A percentile compares a stretch with the other conserved stretches of the same genome.
Evolutionary conservation across 1,140 invertebrate species (phyloP).

Genomic region (Asbolus verrucosus): DNA sequence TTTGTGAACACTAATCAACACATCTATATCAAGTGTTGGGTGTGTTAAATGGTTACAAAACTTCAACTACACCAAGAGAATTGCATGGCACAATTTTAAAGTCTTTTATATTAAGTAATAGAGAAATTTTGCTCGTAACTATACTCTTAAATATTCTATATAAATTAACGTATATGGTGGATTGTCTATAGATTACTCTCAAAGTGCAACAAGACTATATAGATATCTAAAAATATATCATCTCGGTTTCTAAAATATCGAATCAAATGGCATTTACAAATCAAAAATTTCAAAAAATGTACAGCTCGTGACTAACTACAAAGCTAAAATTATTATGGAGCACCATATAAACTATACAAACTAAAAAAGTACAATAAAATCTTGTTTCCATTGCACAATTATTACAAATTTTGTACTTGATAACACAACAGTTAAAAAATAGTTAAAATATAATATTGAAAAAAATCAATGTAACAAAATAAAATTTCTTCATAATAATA

Average conservation of each 20-base stretch:
- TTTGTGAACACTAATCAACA: conserved; percentile 44
- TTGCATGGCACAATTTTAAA: conserved; percentile 40
- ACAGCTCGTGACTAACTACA: conserved; percentile 14
- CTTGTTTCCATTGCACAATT: conserved; percentile 33
- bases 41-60: conserved; percentile 8
- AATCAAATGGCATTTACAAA: conserved; percentile 4
- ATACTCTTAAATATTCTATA: conserved; percentile 33
- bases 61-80: conserved; percentile 38
- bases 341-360: conserved; percentile 28
- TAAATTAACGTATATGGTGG: conserved; percentile 31
- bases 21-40: conserved; percentile 27
- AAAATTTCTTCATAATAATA: conserved; percentile 14
- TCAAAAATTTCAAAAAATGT: conserved; percentile 30
- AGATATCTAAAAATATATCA: conserved; percentile 40
- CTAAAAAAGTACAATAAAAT: conserved; percentile 33
- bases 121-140: conserved; percentile 30
- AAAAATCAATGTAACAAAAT: background rate
- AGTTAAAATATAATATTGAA: background rate
- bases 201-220: conserved; percentile 44
- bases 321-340: conserved; percentile 26
- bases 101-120: no score
- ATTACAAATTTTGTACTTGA: conserved; percentile 43
- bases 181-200: conserved; percentile 42
- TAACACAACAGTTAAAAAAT: conserved; percentile 18
- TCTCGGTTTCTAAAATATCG: conserved; percentile 19